Conservation (phyloP, 2,888 invertebrate genomes). For the Galeopsomyia nigrocyanea region DNA sequence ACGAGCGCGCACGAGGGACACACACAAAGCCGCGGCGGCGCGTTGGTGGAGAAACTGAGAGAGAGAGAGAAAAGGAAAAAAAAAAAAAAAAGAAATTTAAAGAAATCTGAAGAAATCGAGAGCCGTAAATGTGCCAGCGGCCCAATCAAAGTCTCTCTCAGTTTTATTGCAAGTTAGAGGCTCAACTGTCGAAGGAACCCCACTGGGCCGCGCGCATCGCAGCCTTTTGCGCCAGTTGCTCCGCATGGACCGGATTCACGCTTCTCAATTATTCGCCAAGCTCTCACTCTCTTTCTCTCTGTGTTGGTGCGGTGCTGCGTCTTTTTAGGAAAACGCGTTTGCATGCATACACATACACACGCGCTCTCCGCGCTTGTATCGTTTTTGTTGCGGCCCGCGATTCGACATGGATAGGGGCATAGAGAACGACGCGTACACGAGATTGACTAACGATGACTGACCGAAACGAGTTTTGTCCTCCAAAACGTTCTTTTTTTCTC, state of each 20-base stretch:
- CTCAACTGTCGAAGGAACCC: slow-evolving; percentile 12
- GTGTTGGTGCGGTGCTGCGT: too few relatives aligned
- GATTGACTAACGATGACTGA: slow-evolving; percentile 42
- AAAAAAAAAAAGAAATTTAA: not conserved
- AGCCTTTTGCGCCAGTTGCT: too few relatives aligned
- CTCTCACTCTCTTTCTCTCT: slow-evolving; percentile 6
- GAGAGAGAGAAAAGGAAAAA: not conserved
- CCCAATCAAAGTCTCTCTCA: not conserved
- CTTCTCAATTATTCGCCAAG: slow-evolving; percentile 23
- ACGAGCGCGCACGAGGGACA: slow-evolving; percentile 17
- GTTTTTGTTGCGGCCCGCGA: not conserved
- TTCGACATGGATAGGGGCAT: slow-evolving; percentile 23
- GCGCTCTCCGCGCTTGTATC: not conserved
- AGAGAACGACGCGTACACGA: not conserved
- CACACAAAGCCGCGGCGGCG: not conserved
- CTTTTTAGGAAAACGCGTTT: slow-evolving; percentile 18
- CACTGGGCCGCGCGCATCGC: slow-evolving; percentile 12
- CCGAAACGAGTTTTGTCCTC: slow-evolving; percentile 31
- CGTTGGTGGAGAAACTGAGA: not conserved
- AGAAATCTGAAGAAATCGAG: slow-evolving; percentile 19
- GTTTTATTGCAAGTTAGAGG: slow-evolving; percentile 14
- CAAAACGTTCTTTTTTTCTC: not conserved
- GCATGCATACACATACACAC: slow-evolving; percentile 10
- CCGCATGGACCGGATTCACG: slow-evolving; percentile 39
- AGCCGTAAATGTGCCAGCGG: slow-evolving; percentile 21